phyloP scores from a whole-genome alignment of 1,140 invertebrate genomes.

The Diorhabda carinulata region DNA sequence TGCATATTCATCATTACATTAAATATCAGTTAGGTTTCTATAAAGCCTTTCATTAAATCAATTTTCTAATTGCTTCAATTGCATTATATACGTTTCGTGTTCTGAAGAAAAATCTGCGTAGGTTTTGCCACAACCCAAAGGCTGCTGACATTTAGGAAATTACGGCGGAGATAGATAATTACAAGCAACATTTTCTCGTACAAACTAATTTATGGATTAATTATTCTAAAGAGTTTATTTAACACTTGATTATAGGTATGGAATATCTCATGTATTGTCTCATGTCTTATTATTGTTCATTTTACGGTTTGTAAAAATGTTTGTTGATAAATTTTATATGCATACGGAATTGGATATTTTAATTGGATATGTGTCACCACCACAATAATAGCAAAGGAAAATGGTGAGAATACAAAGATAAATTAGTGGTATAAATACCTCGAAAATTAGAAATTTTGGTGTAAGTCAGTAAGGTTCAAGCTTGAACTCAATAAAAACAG shows the following conservation, averaged over 20 bases:
- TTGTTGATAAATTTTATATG: too few species aligned
- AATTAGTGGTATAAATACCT: too few species aligned
- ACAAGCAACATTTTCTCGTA: not conserved
- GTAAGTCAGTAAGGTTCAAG: too few species aligned
- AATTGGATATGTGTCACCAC: too few species aligned
- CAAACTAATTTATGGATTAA: not conserved
- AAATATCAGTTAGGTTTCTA: too few species aligned
- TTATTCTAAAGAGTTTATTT: conserved; percentile 1
- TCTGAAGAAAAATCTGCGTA: not conserved
- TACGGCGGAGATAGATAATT: not conserved
- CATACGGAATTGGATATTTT: too few species aligned
- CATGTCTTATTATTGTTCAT: not conserved
- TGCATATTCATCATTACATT: too few species aligned
- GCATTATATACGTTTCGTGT: not conserved
- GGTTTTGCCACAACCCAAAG: not conserved
- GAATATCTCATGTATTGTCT: not conserved
- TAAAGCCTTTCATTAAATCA: not conserved
- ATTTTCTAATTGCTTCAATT: not conserved
- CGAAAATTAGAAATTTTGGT: too few species aligned
- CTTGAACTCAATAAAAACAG: too few species aligned
- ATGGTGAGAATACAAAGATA: too few species aligned
- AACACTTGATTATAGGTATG: not conserved
- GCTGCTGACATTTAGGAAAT: not conserved
- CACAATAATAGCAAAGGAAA: too few species aligned
- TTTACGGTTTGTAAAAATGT: not conserved